Base-by-base conservation (phyloP, 2,113 vertebrate species). In the Pomatorhinus ruficollis region DNA sequence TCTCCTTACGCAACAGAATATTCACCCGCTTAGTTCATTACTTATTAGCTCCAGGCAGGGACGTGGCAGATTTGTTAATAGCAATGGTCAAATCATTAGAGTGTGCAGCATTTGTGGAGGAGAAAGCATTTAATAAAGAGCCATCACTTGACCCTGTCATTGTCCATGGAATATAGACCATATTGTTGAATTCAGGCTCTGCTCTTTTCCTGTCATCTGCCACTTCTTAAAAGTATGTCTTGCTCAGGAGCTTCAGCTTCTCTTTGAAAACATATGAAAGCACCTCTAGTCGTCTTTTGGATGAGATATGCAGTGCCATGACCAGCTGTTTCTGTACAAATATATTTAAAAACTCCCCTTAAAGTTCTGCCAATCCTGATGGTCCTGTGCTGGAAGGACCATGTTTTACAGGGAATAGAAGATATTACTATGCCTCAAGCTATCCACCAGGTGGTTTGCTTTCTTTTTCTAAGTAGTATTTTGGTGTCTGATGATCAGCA, bases 31-130 rank as follows among this genome's bases (percentile, higher is more conserved):
- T 97, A 89, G 96, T 97, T 98, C 95, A 97, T 98, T 98, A 96
- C 96, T 95, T 94, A 44, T 42, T 97, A 97, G 97, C 97, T 98
- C 19, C 93, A 89, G 98, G 97, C 97, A 94, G 97, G 95, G 95
- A 95, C 97, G 56, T 75, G 56, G 71, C 96, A 96, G 96, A 92
- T 93, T 95, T 87, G 95, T 93, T 98, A 95, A 94, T 97, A 94
- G 83, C 94, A 95, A 97, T 97, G 94, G 91, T 80, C 94, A 94
- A 19, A 90, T 93, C 95, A 91, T 98, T 97, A 97, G 57, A 84
- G 69, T 83, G 88, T 97, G 87, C 89, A 92, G 89, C 95, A 76
- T 95, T 96, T 96, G 84, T 97, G 93, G 88, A 95, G 89, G 93
- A 97, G 93, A 97, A 98, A 95, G 91, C 97, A 94, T 96, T 96